These are phyloP conservation scores for Pimephales promelas DNA, from an alignment of 2,113 vertebrate genomes.

Conservation along the genomic window DNA sequence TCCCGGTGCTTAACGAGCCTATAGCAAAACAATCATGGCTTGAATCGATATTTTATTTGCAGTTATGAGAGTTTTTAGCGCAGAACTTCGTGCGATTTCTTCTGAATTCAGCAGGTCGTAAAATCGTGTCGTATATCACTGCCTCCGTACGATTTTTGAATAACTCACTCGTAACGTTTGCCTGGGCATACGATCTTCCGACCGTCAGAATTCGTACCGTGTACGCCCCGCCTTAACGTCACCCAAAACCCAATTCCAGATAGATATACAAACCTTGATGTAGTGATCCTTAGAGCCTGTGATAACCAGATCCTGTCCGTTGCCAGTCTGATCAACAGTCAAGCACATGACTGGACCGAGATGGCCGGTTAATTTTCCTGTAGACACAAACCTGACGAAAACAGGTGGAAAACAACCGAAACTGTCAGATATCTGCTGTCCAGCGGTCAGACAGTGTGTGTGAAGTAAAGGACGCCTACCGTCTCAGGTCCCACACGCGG, in stretches of 20 bases:
- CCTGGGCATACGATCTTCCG: no score
- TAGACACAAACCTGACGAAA: conserved; percentile 87
- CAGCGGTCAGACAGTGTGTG: neutral
- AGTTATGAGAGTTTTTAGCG: no score
- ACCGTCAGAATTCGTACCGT: no score
- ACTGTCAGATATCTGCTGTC: conserved; percentile 36
- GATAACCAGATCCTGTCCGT: conserved; percentile 91
- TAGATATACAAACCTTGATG: conserved; percentile 82
- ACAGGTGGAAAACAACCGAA: conserved; percentile 4
- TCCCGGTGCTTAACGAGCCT: no score
- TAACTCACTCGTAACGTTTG: no score
- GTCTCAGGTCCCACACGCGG: conserved; percentile 95
- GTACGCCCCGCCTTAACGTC: no score
- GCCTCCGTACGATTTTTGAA: no score
- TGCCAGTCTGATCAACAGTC: conserved; percentile 88
- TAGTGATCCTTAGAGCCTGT: conserved; percentile 98
- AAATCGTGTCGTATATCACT: no score
- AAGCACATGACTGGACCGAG: conserved; percentile 96
- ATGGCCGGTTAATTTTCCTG: conserved; percentile 93
- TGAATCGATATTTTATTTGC: no score
- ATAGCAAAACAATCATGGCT: no score
- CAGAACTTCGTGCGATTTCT: no score
- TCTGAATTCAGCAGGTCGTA: no score
- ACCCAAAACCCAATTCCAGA: neutral
- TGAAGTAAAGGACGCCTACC: conserved; percentile 70